Evolutionary conservation across 2,888 invertebrate genomes (phyloP), one percentile per base, ranked within the genome.

Genomic region (Prosopocoilus inquinatus): DNA sequence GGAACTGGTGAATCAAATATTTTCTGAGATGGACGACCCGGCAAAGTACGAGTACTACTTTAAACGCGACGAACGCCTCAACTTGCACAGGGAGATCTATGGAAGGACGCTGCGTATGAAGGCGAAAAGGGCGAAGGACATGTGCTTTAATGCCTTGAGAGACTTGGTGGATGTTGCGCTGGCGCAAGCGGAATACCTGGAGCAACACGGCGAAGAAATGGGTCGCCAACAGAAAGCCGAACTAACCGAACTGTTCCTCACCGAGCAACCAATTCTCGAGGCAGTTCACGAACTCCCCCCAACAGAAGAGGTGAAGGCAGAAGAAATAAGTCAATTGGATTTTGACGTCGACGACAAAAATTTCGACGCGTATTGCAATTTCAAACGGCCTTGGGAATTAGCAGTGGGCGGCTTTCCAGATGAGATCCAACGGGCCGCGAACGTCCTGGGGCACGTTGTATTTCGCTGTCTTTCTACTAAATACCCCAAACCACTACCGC

Each of bases 181-280:
- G 2, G 81, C 79, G 67, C 76, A 78, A 59, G 79, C 75, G 1
- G 82, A 84, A 60, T 84, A 78, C 64, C 79, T 75, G 61, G 70
- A 70, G 51, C 59, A 77, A 9, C 74, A 72, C 55, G 67, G 69
- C 7, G 66, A 67, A 15, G 75, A 41, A 11, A 13, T 41, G 12
- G 15, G 15, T 9, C 13, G 78, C 8, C 74, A 78, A 57, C 77
- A 81, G 57, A 78, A 80, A 66, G 77, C 79, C 46, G 80, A 84
- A 64, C 84, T 85, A 82, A 82, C 81, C 67, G 73, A 73, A 15
- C 72, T 85, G 43, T 86, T 84, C 67, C 73, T 79, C 43, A 81
- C 79, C 62, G 76, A 78, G 35, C 79, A 83, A 65, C 79, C 84
- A 3, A 80, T 86, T 55, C 80, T 82, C 64, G 81, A 81, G 61